A percentile compares a stretch with the other conserved stretches of the same genome.
Conservation (phyloP, 2,113 vertebrate species). For the Craseonycteris thonglongyai region DNA sequence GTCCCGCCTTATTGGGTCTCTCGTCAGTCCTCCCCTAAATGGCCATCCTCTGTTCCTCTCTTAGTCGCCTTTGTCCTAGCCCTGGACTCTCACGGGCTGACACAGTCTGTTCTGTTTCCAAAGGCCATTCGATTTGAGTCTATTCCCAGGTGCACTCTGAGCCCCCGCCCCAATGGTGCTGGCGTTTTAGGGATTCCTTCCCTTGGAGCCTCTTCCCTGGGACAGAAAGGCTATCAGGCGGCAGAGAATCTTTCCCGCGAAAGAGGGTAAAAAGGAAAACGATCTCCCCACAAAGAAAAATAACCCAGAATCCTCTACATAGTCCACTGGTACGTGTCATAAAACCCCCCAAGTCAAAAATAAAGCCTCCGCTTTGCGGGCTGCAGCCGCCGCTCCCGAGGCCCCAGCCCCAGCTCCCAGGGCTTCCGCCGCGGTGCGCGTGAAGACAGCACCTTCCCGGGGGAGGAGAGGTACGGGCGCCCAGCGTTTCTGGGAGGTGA, state of each 20-base stretch:
- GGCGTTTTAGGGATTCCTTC: conserved; percentile 13
- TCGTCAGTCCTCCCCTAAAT: not conserved
- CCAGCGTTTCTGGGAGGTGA: conserved; percentile 16
- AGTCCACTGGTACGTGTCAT: conserved; percentile 39
- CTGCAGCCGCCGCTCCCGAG: not conserved
- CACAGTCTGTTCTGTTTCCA: not conserved
- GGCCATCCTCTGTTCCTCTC: not conserved
- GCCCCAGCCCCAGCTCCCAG: not conserved
- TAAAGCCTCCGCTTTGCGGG: not conserved
- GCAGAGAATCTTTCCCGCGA: not conserved
- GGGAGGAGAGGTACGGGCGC: not conserved
- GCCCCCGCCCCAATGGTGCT: not conserved
- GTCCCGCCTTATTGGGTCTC: not conserved
- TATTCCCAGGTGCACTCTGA: not conserved
- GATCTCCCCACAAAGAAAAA: conserved; percentile 55
- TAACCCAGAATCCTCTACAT: conserved; percentile 40
- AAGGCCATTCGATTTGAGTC: not conserved
- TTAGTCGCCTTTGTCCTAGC: conserved; percentile 39
- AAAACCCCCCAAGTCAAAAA: conserved; percentile 52
- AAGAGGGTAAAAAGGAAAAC: conserved; percentile 25
- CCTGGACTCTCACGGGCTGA: not conserved
- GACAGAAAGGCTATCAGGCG: not conserved
- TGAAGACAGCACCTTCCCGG: conserved; percentile 7
- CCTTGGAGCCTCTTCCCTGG: not conserved
- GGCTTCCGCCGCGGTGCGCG: not conserved